Evolutionary conservation across 2,888 invertebrate genomes (phyloP).

Genomic region (Anthoptus insignis): DNA sequence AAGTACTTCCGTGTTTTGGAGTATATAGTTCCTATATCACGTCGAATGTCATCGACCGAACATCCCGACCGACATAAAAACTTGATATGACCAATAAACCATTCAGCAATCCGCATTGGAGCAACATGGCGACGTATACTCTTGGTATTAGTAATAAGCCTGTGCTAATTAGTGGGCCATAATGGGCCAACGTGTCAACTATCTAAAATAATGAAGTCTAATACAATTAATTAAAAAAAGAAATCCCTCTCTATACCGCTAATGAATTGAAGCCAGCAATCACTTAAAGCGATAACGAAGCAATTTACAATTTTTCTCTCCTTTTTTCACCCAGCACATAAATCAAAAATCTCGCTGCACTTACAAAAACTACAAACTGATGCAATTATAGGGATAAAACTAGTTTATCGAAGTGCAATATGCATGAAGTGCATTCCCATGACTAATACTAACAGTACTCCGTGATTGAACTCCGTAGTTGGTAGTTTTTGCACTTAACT

Average conservation of each 20-base stretch:
- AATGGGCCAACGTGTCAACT: too few species aligned
- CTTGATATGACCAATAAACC: too few species aligned
- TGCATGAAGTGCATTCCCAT: slow-evolving; percentile 33
- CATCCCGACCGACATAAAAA: too few species aligned
- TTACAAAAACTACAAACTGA: neutral
- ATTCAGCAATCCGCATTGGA: too few species aligned
- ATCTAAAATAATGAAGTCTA: too few species aligned
- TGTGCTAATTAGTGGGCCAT: too few species aligned
- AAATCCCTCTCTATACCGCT: neutral
- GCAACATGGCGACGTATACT: too few species aligned
- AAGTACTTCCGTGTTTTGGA: too few species aligned
- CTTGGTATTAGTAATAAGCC: too few species aligned
- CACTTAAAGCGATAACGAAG: neutral
- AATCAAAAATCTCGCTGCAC: neutral
- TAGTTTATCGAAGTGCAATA: slow-evolving; percentile 25
- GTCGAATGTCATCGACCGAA: too few species aligned
- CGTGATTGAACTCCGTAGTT: slow-evolving; percentile 7
- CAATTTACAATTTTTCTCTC: neutral
- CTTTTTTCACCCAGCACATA: neutral
- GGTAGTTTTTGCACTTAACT: slow-evolving; percentile 66
- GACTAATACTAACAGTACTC: slow-evolving; percentile 28
- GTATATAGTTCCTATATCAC: too few species aligned
- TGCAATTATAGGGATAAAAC: slow-evolving; percentile 9
- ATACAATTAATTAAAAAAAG: neutral
- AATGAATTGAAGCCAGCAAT: neutral